These are phyloP conservation scores for Ophiodon elongatus DNA, from an alignment of 2,113 vertebrate genomes.

Conservation along the genomic window DNA sequence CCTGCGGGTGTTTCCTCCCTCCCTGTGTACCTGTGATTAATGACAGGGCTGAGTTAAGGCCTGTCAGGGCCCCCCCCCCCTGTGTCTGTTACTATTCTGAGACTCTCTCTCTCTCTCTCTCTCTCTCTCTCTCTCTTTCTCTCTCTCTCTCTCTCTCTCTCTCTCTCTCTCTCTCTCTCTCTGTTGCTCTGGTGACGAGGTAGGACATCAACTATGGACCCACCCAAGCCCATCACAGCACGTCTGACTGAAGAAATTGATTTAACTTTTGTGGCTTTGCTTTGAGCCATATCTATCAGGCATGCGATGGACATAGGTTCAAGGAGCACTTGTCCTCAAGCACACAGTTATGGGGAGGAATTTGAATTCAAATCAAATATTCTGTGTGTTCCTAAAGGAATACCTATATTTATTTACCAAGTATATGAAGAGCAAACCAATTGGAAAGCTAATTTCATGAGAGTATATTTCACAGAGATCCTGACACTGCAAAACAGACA, in stretches of 20 bases:
- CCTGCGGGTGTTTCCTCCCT: conserved; percentile 76
- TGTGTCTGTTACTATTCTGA: conserved; percentile 79
- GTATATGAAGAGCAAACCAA: conserved; percentile 32
- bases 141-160: conserved; percentile 52
- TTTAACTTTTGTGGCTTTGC: conserved; percentile 66
- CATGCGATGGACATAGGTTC: conserved; percentile 19
- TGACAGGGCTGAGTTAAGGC: conserved; percentile 79
- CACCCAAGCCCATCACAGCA: conserved; percentile 60
- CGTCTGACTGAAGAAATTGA: conserved; percentile 41
- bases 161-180: conserved; percentile 53
- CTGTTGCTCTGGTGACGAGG: conserved; percentile 68
- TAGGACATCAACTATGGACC: conserved; percentile 73
- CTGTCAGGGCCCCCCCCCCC: conserved; percentile 73
- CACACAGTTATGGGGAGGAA: conserved; percentile 18
- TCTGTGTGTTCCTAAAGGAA: conserved; percentile 10
- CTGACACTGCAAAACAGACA: conserved; percentile 34
- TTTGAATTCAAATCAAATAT: conserved; percentile 51
- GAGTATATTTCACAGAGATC: conserved; percentile 26
- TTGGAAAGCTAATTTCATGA: conserved; percentile 22
- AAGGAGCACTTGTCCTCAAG: conserved; percentile 47
- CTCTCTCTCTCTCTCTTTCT: conserved; percentile 57
- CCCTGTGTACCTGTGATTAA: conserved; percentile 83
- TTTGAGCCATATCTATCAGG: conserved; percentile 43
- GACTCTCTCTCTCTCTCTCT: conserved; percentile 62
- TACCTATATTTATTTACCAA: conserved; percentile 49